Conservation (phyloP, 2,113 vertebrate genomes). For the Solenodon paradoxus region DNA sequence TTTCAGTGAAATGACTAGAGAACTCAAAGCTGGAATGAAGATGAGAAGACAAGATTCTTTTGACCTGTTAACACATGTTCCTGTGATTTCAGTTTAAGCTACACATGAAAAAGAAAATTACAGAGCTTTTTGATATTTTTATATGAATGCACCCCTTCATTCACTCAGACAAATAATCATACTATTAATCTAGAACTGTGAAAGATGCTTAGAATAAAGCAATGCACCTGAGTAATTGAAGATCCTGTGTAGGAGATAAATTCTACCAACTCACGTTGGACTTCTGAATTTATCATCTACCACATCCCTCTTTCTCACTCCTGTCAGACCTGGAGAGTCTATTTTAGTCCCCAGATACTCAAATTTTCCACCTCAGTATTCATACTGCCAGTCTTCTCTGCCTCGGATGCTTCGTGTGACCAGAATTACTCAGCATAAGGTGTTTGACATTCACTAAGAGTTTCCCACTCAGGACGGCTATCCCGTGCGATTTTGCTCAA, state of each 20-base stretch:
- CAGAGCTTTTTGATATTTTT: neutral
- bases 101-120: neutral
- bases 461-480: neutral
- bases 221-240: neutral
- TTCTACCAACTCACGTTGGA: neutral
- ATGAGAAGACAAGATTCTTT: neutral
- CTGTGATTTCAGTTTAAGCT: neutral
- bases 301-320: neutral
- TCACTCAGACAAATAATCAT: neutral
- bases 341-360: neutral
- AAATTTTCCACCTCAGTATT: neutral
- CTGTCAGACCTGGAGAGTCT: neutral
- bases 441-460: neutral
- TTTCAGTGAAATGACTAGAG: neutral
- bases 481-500: neutral
- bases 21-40: neutral
- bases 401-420: neutral
- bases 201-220: neutral
- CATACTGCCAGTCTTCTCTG: neutral
- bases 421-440: neutral
- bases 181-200: neutral
- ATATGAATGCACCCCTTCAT: neutral
- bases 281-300: neutral
- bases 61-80: neutral
- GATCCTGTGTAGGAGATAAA: neutral